Evolutionary conservation across 2,888 invertebrate genomes (phyloP).

Genomic region (Ennomos erosarius): DNA sequence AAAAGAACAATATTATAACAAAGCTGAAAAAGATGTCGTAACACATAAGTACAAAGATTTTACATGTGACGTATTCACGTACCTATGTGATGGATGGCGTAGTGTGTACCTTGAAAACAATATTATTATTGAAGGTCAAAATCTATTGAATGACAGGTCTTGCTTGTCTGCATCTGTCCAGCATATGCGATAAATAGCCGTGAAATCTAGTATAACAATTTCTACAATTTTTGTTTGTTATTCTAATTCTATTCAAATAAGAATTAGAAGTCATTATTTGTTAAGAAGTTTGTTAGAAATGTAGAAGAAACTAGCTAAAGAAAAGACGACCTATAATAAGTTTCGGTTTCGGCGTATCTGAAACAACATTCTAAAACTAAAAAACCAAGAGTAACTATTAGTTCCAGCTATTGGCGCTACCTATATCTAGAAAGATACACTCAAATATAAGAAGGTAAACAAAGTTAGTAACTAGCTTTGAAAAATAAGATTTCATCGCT

Average conservation of each 20-base stretch:
- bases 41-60: no score
- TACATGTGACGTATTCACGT: not conserved
- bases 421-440: no score
- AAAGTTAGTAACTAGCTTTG: no score
- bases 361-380: no score
- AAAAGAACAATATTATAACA: no score
- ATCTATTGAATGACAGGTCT: constrained; percentile 13
- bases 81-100: not conserved
- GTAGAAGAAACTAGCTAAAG: constrained; percentile 12
- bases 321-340: no score
- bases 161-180: constrained; percentile 8
- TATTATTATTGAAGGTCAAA: constrained; percentile 23
- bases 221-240: constrained; percentile 7
- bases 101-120: constrained; percentile 13
- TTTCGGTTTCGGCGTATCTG: no score
- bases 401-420: no score
- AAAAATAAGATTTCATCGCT: no score
- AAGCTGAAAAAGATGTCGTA: no score
- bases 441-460: no score
- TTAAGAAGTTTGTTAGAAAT: constrained; percentile 8
- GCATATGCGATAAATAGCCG: constrained; percentile 11
- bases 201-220: constrained; percentile 20
- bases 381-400: no score
- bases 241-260: constrained; percentile 24
- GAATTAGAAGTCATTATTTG: constrained; percentile 7